Conservation (phyloP, 2,113 vertebrate species). For the Dasyornis broadbenti region DNA sequence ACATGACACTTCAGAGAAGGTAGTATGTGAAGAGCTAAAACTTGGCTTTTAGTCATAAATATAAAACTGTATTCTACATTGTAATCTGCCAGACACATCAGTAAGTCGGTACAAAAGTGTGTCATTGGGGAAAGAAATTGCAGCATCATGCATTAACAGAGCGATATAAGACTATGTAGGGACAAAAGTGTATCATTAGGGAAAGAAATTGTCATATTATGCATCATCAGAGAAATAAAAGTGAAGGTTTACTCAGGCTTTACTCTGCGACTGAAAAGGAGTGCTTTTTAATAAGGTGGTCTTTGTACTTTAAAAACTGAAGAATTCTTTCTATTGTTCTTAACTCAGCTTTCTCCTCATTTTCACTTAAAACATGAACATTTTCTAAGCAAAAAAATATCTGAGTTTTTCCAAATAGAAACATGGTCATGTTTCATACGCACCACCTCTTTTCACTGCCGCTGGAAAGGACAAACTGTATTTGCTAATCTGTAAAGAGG, state of each 20-base stretch:
- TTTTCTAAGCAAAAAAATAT: not conserved
- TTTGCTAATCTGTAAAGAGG: not conserved
- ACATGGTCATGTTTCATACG: not conserved
- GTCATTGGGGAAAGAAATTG: not conserved
- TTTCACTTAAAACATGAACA: not conserved
- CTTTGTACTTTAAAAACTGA: not conserved
- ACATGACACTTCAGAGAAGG: conserved; percentile 53
- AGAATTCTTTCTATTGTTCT: not conserved
- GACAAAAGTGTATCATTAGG: not conserved
- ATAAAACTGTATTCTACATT: conserved; percentile 34
- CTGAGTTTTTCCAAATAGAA: not conserved
- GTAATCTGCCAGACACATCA: not conserved
- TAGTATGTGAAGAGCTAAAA: conserved; percentile 28
- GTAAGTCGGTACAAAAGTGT: not conserved
- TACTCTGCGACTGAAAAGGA: not conserved
- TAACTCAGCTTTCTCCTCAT: not conserved
- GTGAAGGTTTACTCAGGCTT: not conserved
- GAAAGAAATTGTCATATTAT: not conserved
- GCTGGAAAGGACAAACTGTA: not conserved
- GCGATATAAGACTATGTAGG: not conserved
- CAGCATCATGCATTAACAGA: not conserved
- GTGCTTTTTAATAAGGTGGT: fast-evolving
- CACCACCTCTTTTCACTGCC: not conserved
- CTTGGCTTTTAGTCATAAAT: conserved; percentile 35
- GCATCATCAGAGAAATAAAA: not conserved